Percentiles rank a stretch among this genome's conserved stretches.
Evolutionary conservation across 1,140 invertebrate species (phyloP).

Genomic region (Chironomus striatipennis): DNA sequence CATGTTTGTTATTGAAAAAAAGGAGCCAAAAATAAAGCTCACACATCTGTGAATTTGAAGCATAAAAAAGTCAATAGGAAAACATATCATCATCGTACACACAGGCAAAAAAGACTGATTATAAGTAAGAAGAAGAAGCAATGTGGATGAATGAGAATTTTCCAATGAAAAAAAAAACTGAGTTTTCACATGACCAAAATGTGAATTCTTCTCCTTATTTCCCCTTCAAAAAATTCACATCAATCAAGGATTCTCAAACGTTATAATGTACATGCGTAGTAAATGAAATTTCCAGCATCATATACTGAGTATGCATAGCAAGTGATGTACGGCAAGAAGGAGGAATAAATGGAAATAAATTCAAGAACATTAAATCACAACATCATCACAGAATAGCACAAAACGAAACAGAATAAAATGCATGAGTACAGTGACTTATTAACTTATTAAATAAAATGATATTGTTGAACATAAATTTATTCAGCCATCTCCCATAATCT

Average conservation of each 20-base stretch:
- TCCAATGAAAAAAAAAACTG: no score
- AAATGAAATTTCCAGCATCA: neutral
- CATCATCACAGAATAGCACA: neutral
- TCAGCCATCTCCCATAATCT: neutral
- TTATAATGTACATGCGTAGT: neutral
- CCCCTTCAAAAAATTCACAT: neutral
- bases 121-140: no score
- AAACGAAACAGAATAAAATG: neutral
- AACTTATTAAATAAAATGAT: neutral
- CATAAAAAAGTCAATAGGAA: no score
- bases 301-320: neutral
- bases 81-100: no score
- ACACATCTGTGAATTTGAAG: no score
- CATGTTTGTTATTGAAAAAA: no score
- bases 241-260: neutral
- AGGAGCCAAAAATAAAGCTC: no score
- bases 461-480: neutral
- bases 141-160: no score
- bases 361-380: neutral
- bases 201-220: neutral
- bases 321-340: neutral
- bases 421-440: neutral
- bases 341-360: conserved; percentile 1
- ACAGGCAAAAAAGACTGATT: no score
- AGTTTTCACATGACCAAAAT: no score